Conservation (phyloP, 2,113 vertebrate genomes). For the Aptenodytes forsteri region DNA sequence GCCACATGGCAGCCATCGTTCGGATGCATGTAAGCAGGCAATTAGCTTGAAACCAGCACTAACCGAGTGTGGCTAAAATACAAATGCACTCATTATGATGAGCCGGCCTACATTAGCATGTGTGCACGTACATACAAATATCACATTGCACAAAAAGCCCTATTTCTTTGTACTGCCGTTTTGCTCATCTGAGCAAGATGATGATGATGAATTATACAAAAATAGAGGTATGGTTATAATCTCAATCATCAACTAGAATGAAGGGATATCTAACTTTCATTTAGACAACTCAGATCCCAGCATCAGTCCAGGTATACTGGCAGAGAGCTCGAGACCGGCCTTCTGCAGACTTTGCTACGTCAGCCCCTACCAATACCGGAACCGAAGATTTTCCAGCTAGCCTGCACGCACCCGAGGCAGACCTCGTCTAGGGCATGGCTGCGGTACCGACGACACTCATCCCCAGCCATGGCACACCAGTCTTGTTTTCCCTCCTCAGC, state of each 20-base stretch:
- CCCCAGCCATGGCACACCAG: neutral
- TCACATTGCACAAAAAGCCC: neutral
- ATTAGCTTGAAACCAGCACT: neutral
- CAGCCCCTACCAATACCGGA: accelerated
- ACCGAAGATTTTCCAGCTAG: accelerated
- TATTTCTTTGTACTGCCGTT: neutral
- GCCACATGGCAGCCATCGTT: neutral
- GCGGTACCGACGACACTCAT: accelerated
- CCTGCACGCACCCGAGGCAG: neutral
- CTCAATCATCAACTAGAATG: neutral
- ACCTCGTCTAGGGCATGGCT: accelerated
- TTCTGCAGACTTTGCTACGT: neutral
- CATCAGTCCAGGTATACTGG: neutral
- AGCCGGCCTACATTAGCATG: neutral
- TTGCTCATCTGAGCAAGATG: neutral
- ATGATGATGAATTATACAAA: neutral
- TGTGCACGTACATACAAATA: neutral
- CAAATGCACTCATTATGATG: neutral
- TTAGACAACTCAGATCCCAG: neutral
- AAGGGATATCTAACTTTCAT: neutral
- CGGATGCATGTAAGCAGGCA: neutral
- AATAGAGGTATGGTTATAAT: neutral
- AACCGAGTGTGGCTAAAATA: neutral
- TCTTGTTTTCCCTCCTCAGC: neutral
- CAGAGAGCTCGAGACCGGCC: neutral